Percentiles rank a stretch among this genome's conserved stretches.
phyloP scores from a whole-genome alignment of 2,888 invertebrate species.

The Julus scandinavius region DNA sequence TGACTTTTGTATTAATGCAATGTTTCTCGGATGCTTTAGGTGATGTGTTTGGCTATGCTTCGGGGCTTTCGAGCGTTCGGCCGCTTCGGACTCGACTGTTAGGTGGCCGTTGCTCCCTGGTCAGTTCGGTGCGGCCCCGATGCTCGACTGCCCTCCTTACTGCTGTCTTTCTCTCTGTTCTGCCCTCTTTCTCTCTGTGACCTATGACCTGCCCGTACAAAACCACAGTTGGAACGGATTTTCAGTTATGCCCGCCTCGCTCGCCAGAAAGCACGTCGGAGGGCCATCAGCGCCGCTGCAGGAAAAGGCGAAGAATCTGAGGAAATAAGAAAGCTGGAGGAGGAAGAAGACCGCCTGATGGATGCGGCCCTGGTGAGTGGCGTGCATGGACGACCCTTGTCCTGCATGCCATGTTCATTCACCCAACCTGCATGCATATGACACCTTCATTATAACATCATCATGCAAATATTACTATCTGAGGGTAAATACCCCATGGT shows the following conservation, averaged over 20 bases:
- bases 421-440: not conserved
- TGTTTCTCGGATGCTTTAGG: not conserved
- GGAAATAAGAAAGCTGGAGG: not conserved
- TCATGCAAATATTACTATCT: too few species aligned
- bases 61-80: not conserved
- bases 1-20: not conserved
- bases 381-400: not conserved
- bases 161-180: not conserved
- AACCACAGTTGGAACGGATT: conserved; percentile 86
- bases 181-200: not conserved
- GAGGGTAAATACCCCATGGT: too few species aligned
- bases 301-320: conserved; percentile 31
- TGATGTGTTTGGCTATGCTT: not conserved
- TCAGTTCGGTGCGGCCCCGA: not conserved
- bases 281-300: not conserved
- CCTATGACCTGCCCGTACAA: not conserved
- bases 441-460: too few species aligned
- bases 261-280: conserved; percentile 56
- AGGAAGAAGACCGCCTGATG: conserved; percentile 46
- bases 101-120: not conserved
- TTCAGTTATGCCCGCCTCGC: conserved; percentile 78
- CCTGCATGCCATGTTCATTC: not conserved
- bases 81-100: not conserved
- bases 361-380: conserved; percentile 53
- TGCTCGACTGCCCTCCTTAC: not conserved